These are phyloP conservation scores for Eristalis tenax DNA, from an alignment of 2,888 invertebrate species.

Conservation along the genomic window DNA sequence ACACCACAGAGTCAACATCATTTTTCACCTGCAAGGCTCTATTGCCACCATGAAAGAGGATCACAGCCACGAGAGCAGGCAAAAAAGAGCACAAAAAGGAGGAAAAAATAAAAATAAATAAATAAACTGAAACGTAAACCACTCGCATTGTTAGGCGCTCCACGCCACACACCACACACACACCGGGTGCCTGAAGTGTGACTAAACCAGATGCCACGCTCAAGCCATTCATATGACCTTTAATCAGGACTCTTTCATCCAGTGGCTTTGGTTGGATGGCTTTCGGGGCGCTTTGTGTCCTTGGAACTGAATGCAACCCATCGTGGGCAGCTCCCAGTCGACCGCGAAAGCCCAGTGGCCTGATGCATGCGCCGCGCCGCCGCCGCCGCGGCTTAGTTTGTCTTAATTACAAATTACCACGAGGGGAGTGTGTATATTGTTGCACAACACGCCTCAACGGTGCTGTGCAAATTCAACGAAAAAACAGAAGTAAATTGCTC, in stretches of 20 bases:
- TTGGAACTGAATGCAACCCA: slow-evolving; percentile 27
- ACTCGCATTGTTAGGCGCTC: slow-evolving; percentile 30
- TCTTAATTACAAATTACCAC: slow-evolving; percentile 43
- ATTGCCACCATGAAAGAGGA: slow-evolving; percentile 24
- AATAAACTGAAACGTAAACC: background rate
- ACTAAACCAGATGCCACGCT: slow-evolving; percentile 60
- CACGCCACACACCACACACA: background rate
- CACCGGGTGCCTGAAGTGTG: slow-evolving; percentile 43
- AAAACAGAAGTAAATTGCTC: slow-evolving; percentile 4
- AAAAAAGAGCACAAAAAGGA: background rate
- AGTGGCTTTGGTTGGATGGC: slow-evolving; percentile 23
- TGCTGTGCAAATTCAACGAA: background rate
- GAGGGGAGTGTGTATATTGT: background rate
- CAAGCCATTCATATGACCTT: slow-evolving; percentile 57
- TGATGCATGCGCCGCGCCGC: background rate
- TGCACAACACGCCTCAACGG: background rate
- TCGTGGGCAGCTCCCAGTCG: background rate
- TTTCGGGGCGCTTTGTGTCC: slow-evolving; percentile 13
- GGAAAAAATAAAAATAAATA: background rate
- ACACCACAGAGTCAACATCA: slow-evolving; percentile 41
- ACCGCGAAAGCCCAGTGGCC: background rate
- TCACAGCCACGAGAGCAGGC: background rate
- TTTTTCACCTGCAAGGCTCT: slow-evolving; percentile 61
- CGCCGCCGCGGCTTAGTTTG: slow-evolving; percentile 1
- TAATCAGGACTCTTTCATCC: slow-evolving; percentile 27